phyloP scores from a whole-genome alignment of 2,797 vertebrate species.

The Xyrichtys novacula region DNA sequence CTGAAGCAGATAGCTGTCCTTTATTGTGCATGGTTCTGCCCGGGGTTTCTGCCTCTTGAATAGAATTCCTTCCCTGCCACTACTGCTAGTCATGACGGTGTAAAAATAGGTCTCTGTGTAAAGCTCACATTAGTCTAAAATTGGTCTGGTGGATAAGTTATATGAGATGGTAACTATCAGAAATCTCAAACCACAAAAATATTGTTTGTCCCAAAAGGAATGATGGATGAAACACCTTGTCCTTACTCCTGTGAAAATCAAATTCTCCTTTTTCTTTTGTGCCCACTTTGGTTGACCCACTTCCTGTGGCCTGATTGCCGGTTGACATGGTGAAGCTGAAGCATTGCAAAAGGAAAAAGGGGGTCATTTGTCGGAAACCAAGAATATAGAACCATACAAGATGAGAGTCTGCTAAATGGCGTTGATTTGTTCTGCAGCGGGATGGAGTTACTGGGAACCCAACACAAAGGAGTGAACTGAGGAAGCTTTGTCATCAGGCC shows the following conservation, averaged over 20 bases:
- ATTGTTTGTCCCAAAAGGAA: neutral
- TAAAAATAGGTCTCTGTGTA: no score
- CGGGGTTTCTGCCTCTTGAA: no score
- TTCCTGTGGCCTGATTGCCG: conserved; percentile 66
- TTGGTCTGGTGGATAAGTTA: no score
- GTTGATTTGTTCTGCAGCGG: conserved; percentile 34
- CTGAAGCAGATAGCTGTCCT: no score
- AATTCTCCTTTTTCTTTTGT: conserved; percentile 30
- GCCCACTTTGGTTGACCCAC: conserved; percentile 65
- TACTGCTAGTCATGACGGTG: no score
- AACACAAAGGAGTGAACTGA: conserved; percentile 34
- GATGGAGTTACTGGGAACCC: conserved; percentile 20
- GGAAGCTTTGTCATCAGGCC: conserved; percentile 10
- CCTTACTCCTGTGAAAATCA: conserved; percentile 4
- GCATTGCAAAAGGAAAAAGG: conserved; percentile 39
- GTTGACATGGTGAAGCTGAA: conserved; percentile 64
- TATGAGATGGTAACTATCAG: no score
- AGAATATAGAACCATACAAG: conserved; percentile 33
- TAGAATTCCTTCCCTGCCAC: no score
- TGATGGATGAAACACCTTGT: conserved; percentile 12
- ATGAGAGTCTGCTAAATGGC: conserved; percentile 36
- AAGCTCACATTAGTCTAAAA: neutral
- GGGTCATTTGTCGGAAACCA: conserved; percentile 21
- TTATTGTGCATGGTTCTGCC: no score
- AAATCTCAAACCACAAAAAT: neutral